These are phyloP conservation scores for Leptothorax acervorum DNA, from an alignment of 2,888 invertebrate species.

Conservation along the genomic window DNA sequence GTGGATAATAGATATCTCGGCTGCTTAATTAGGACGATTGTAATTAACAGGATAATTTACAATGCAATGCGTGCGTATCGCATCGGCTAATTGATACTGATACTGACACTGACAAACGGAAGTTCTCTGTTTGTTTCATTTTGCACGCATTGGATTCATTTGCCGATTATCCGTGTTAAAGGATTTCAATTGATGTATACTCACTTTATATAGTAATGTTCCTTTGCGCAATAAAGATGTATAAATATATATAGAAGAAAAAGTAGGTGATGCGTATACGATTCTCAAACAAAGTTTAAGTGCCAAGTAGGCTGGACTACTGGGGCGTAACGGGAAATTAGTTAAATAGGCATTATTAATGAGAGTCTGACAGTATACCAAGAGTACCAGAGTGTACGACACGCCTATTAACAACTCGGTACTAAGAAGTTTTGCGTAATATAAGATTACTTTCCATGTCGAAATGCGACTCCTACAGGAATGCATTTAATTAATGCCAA, in stretches of 20 bases:
- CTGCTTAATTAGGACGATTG: constrained; percentile 59
- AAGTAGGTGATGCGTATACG: constrained; percentile 49
- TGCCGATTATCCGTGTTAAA: constrained; percentile 30
- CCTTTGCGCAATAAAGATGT: neutral
- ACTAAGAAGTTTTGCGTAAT: constrained; percentile 70
- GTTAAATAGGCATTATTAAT: constrained; percentile 76
- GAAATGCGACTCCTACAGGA: constrained; percentile 29
- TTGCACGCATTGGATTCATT: neutral
- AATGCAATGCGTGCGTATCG: constrained; percentile 48
- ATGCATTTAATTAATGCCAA: constrained; percentile 6
- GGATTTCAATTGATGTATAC: constrained; percentile 30
- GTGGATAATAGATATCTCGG: constrained; percentile 39
- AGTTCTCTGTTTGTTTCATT: neutral
- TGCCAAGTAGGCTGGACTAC: constrained; percentile 46
- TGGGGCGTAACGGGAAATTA: constrained; percentile 73
- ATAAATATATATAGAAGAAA: constrained; percentile 30
- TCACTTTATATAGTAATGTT: neutral
- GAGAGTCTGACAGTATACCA: constrained; percentile 69
- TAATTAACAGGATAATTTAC: constrained; percentile 69
- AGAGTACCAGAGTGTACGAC: constrained; percentile 71
- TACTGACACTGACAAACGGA: constrained; percentile 11
- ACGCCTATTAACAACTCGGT: constrained; percentile 75
- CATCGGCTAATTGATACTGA: constrained; percentile 28
- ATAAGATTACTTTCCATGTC: constrained; percentile 55
- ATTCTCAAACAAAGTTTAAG: constrained; percentile 51